Evolutionary conservation across 2,797 vertebrate genomes (phyloP), one percentile per base, ranked within the genome.

Genomic region (Oceanodroma leucorhoa): DNA sequence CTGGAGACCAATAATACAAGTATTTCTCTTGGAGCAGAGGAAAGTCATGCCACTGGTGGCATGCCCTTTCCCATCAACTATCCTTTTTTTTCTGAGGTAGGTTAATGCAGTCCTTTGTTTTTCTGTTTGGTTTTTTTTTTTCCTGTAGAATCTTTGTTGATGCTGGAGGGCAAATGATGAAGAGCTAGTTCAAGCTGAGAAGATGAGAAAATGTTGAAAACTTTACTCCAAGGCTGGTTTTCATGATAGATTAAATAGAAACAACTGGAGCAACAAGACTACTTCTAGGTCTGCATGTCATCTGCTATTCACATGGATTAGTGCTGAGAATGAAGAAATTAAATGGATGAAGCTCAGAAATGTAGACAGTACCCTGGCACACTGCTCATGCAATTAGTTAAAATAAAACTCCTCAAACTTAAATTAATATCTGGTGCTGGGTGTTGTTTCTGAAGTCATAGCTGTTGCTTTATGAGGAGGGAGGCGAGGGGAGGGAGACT

Each of bases 181-280:
- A 93, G 48, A 87, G 26, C 29, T 60, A 66, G 32, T 72, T 90
- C 65, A 78, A 64, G 45, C 65, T 85, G 53, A 83, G 66, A 91
- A 58, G 45, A 82, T 54, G 61, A 88, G 61, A 90, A 41, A 89
- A 86, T 88, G 34, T 57, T 65, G 79, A 88, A 90, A 91, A 71
- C 45, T 85, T 83, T 78, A 82, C 32, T 61, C 61, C 32, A 71
- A 78, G 53, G 21, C 53, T 90, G 53, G 9, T 78, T 94, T 93
- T 87, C 41, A 53, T 80, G 71, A 75, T 4, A 67, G 77, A 83
- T 90, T 91, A 91, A 91, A 32, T 50, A 93, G 79, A 93, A 91
- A 89, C 60, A 94, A 95, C 60, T 88, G 89, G 41, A 94, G 45
- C 24, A 93, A 94, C 61, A 80, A 73, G 72, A 60, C 67, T 91